Evolutionary conservation across 2,888 invertebrate genomes (phyloP).

Genomic region (Mesochorus sp.): DNA sequence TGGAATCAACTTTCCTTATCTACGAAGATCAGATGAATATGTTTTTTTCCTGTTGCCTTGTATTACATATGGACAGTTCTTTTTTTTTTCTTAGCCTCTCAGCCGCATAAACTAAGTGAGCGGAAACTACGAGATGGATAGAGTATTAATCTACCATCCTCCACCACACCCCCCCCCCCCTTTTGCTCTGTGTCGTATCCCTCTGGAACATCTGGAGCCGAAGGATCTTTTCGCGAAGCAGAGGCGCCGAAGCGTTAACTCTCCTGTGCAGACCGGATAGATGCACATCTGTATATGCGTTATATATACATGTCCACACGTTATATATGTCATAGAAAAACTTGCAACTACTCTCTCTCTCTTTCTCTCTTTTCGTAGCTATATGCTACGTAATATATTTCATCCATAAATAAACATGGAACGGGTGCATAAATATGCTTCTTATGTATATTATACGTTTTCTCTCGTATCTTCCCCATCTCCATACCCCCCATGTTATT

Average conservation of each 20-base stretch:
- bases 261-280: slow-evolving; percentile 9
- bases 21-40: not conserved
- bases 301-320: not conserved
- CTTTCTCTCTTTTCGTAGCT: no score
- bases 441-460: slow-evolving; percentile 20
- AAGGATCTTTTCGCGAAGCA: slow-evolving; percentile 19
- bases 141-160: not conserved
- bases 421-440: slow-evolving; percentile 33
- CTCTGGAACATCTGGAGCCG: slow-evolving; percentile 40
- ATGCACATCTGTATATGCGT: slow-evolving; percentile 2
- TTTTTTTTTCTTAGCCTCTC: slow-evolving; percentile 19
- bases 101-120: not conserved
- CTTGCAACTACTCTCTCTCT: not conserved
- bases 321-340: not conserved
- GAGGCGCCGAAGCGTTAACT: slow-evolving; percentile 18
- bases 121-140: slow-evolving; percentile 17
- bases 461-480: slow-evolving; percentile 13
- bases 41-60: not conserved
- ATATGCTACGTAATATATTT: not conserved
- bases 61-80: slow-evolving; percentile 38
- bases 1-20: not conserved
- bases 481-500: slow-evolving; percentile 22
- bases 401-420: slow-evolving; percentile 41
- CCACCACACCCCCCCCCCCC: not conserved
- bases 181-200: not conserved